Conservation (phyloP, 2,888 invertebrate genomes). For the Drosophila affinis region DNA sequence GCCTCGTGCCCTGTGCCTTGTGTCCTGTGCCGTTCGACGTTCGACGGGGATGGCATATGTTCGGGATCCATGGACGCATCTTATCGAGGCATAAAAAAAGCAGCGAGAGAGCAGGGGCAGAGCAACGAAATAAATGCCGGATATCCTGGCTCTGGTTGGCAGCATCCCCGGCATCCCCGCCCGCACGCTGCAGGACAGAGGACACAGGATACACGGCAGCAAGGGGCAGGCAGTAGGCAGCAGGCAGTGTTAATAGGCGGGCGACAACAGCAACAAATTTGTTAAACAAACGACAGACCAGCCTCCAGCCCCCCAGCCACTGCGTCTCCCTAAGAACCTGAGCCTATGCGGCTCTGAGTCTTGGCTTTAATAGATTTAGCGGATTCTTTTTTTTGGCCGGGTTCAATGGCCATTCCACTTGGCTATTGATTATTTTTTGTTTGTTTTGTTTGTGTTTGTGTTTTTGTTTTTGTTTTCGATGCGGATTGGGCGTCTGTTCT, state of each 20-base stretch:
- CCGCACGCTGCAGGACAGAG: conserved; percentile 9
- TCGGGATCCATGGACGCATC: conserved; percentile 43
- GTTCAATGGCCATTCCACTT: conserved; percentile 33
- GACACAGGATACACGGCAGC: conserved; percentile 16
- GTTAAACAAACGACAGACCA: conserved; percentile 46
- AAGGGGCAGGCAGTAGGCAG: conserved; percentile 15
- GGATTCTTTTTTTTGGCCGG: conserved; percentile 32
- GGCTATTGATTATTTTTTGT: conserved; percentile 30
- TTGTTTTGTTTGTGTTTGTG: neutral
- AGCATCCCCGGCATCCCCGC: conserved; percentile 29
- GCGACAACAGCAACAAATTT: conserved; percentile 42
- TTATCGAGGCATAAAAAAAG: conserved; percentile 53
- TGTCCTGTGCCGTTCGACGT: no score
- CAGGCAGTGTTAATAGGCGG: conserved; percentile 53
- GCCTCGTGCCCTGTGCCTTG: conserved; percentile 4
- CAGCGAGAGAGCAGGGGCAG: conserved; percentile 27
- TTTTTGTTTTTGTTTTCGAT: conserved; percentile 26
- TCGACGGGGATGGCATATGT: conserved; percentile 31
- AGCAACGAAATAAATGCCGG: conserved; percentile 66
- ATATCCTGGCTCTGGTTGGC: conserved; percentile 57
- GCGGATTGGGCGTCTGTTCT: conserved; percentile 21
- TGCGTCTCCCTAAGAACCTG: conserved; percentile 20
- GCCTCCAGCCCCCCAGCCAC: neutral
- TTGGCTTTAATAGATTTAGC: conserved; percentile 69
- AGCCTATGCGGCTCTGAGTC: conserved; percentile 14